phyloP scores from a whole-genome alignment of 1,140 invertebrate species.

The Zaprionus taronus region DNA sequence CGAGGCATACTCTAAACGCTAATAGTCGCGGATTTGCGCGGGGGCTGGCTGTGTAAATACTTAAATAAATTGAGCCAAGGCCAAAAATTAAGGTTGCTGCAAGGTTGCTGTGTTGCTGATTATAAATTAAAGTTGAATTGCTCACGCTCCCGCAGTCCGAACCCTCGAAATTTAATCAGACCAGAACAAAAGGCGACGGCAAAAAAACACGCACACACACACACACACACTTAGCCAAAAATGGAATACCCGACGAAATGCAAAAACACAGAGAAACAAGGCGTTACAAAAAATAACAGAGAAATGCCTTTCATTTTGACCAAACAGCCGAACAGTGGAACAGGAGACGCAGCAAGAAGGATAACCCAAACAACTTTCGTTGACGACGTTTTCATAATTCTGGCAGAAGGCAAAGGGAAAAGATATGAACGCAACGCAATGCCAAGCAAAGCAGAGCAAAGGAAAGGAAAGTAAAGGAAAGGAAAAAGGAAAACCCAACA shows the following conservation, averaged over 20 bases:
- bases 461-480: constrained; percentile 43
- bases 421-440: constrained; percentile 25
- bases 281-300: constrained; percentile 39
- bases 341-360: constrained; percentile 16
- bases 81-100: constrained; percentile 33
- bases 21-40: constrained; percentile 21
- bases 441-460: constrained; percentile 51
- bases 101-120: constrained; percentile 23
- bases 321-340: constrained; percentile 17
- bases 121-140: constrained; percentile 49
- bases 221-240: not conserved
- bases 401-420: constrained; percentile 24
- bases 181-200: constrained; percentile 56
- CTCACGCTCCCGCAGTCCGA: constrained; percentile 8
- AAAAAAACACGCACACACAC: constrained; percentile 20
- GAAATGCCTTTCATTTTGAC: constrained; percentile 41
- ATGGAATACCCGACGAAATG: constrained; percentile 29
- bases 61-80: constrained; percentile 32
- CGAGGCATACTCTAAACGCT: constrained; percentile 1
- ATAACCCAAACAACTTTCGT: constrained; percentile 30
- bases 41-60: constrained; percentile 30
- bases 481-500: constrained; percentile 34
- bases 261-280: constrained; percentile 35
- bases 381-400: constrained; percentile 45
- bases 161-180: constrained; percentile 67